Percentiles rank a stretch among this genome's conserved stretches.
Evolutionary conservation across 1,140 invertebrate genomes (phyloP).

Genomic region (Helicoverpa zea): DNA sequence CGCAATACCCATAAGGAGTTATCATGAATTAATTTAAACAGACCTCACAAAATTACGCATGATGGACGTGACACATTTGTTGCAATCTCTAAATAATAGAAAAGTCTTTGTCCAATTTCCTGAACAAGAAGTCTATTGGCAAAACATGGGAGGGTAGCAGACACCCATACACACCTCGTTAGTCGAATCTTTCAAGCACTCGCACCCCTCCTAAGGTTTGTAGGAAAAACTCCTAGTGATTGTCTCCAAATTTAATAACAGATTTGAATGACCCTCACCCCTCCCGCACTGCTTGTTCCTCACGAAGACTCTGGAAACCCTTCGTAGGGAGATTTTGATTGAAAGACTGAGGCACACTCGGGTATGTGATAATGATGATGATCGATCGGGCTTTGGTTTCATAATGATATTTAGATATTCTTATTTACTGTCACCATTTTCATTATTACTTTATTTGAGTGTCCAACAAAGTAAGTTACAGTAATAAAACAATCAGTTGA

Average conservation of each 20-base stretch:
- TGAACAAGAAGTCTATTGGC: not conserved
- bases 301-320: slow-evolving; percentile 36
- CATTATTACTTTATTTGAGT: no score
- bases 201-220: slow-evolving; percentile 13
- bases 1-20: no score
- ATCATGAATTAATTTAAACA: no score
- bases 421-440: no score
- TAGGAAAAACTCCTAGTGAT: slow-evolving; percentile 58
- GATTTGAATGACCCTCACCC: slow-evolving; percentile 62
- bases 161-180: slow-evolving; percentile 1
- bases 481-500: no score
- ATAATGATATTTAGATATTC: not conserved
- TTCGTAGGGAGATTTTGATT: slow-evolving; percentile 61
- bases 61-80: not conserved
- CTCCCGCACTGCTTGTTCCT: not conserved
- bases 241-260: slow-evolving; percentile 78
- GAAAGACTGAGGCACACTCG: slow-evolving; percentile 48
- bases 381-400: not conserved
- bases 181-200: slow-evolving; percentile 28
- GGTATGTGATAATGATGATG: not conserved
- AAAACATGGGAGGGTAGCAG: not conserved
- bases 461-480: no score
- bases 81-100: not conserved
- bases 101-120: slow-evolving; percentile 1
- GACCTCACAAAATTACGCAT: no score